These are phyloP conservation scores for Helobdella robusta DNA, from an alignment of 2,888 invertebrate genomes.

Conservation along the genomic window DNA sequence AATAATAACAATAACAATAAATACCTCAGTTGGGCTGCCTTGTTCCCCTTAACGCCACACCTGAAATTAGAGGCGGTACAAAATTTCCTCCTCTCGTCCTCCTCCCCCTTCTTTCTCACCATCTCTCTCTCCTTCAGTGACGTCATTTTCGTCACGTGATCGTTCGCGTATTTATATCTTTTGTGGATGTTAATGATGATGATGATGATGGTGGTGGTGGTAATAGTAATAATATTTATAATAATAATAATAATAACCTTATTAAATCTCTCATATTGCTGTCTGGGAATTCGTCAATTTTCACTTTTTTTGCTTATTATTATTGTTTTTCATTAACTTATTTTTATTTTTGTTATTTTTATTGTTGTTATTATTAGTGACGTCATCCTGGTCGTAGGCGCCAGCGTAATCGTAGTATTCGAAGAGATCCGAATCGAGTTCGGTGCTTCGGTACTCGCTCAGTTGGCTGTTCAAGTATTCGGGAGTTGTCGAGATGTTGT, in stretches of 20 bases:
- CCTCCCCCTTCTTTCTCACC: not conserved
- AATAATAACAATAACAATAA: not conserved
- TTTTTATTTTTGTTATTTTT: no score
- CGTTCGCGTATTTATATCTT: constrained; percentile 21
- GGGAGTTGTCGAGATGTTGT: no score
- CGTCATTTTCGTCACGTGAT: not conserved
- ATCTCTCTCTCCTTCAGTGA: not conserved
- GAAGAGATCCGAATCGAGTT: no score
- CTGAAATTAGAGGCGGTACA: constrained; percentile 8
- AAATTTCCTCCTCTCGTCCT: not conserved
- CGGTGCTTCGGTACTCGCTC: no score
- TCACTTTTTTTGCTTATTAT: not conserved
- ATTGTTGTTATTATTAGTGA: no score
- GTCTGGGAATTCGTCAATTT: constrained; percentile 7
- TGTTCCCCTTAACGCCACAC: constrained; percentile 18
- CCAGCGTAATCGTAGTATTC: no score
- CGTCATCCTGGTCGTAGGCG: no score
- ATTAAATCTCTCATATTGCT: constrained; percentile 6
- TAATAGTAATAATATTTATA: no score
- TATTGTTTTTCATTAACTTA: not conserved
- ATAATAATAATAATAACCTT: no score
- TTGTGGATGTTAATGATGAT: not conserved
- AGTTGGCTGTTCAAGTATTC: no score
- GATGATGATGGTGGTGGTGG: not conserved
- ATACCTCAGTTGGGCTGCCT: constrained; percentile 22